phyloP scores from a whole-genome alignment of 2,888 invertebrate species.

The Cataglyphis albicans region DNA sequence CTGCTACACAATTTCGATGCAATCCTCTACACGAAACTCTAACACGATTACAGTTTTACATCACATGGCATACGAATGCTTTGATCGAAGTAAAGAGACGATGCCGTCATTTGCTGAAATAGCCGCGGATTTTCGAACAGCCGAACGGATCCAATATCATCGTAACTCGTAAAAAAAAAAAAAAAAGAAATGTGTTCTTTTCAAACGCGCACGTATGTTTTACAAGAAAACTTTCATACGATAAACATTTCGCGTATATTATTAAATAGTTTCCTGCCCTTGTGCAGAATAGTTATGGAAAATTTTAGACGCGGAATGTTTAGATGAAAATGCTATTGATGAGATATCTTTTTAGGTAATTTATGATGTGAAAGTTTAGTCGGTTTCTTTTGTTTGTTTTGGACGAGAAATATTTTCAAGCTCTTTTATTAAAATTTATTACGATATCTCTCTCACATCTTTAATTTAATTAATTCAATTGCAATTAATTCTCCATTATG shows the following conservation, averaged over 20 bases:
- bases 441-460: neutral
- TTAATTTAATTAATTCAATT: neutral
- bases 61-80: constrained; percentile 50
- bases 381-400: neutral
- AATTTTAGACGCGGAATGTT: neutral
- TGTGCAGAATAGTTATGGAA: neutral
- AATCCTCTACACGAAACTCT: constrained; percentile 48
- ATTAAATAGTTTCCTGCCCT: neutral
- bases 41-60: constrained; percentile 43
- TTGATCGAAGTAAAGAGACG: constrained; percentile 41
- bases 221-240: neutral
- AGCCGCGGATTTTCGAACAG: constrained; percentile 22
- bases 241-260: constrained; percentile 5
- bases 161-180: constrained; percentile 43
- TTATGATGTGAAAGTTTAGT: neutral
- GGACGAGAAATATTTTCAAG: neutral
- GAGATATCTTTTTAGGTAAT: constrained; percentile 1
- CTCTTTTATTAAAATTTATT: neutral
- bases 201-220: neutral
- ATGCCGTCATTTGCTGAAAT: constrained; percentile 20
- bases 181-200: neutral
- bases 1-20: constrained; percentile 38
- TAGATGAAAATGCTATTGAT: neutral
- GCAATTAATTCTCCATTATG: neutral
- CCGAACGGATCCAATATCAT: constrained; percentile 39